Percentiles rank a stretch among this genome's conserved stretches.
phyloP scores from a whole-genome alignment of 2,888 invertebrate species.

The Notodonta ziczac region DNA sequence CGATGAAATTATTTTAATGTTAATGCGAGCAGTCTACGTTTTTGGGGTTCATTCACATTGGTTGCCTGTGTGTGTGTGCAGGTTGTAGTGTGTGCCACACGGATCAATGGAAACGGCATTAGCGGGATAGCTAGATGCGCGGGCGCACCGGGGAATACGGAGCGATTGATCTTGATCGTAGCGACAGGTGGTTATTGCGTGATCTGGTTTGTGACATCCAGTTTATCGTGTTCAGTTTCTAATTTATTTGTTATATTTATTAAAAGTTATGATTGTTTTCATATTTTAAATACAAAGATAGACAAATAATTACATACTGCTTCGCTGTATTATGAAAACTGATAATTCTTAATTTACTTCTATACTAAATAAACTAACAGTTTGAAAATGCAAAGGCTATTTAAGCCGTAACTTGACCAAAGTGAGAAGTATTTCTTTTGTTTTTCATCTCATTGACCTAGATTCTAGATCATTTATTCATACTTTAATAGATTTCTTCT shows the following conservation, averaged over 20 bases:
- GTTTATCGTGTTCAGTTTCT: neutral
- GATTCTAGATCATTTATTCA: too few species aligned
- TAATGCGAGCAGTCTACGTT: slow-evolving; percentile 63
- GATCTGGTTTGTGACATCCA: neutral
- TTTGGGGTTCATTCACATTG: slow-evolving; percentile 61
- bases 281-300: too few species aligned
- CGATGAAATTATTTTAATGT: slow-evolving; percentile 70
- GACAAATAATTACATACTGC: too few species aligned
- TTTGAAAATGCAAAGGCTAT: too few species aligned
- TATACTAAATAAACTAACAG: too few species aligned
- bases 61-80: slow-evolving; percentile 32
- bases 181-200: slow-evolving; percentile 6
- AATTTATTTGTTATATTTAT: neutral
- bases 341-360: too few species aligned
- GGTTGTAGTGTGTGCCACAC: slow-evolving; percentile 23
- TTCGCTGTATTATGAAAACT: too few species aligned
- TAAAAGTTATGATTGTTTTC: too few species aligned
- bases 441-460: too few species aligned
- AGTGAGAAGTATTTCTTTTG: too few species aligned
- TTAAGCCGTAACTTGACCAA: too few species aligned
- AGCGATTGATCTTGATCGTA: slow-evolving; percentile 6
- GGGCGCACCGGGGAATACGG: slow-evolving; percentile 21
- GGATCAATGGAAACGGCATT: slow-evolving; percentile 48
- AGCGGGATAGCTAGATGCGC: slow-evolving; percentile 35
- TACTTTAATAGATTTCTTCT: too few species aligned